Evolutionary conservation across 2,888 invertebrate genomes (phyloP).

Genomic region (Campoplex nolae): DNA sequence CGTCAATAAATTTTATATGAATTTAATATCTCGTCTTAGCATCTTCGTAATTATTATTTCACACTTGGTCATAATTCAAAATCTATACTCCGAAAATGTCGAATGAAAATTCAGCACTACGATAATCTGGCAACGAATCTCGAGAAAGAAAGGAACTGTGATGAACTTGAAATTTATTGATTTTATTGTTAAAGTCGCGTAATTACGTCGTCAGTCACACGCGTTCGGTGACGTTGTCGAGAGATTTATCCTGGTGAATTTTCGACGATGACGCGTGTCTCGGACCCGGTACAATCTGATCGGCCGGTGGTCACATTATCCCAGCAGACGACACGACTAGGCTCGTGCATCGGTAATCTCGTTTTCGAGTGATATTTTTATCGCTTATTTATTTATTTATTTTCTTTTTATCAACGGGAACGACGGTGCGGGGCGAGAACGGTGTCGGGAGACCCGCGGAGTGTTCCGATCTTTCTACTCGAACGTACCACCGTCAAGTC

Average conservation of each 20-base stretch:
- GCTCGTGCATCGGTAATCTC: slow-evolving; percentile 34
- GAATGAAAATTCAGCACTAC: neutral
- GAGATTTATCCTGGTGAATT: neutral
- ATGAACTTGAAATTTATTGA: neutral
- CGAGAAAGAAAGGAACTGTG: neutral
- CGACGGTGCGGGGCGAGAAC: slow-evolving; percentile 37
- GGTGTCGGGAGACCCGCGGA: slow-evolving; percentile 40
- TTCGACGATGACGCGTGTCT: slow-evolving; percentile 44
- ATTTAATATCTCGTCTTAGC: neutral
- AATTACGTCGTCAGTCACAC: slow-evolving; percentile 26
- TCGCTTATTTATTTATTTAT: neutral
- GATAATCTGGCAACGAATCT: neutral
- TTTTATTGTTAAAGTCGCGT: neutral
- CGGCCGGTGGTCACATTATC: slow-evolving; percentile 65
- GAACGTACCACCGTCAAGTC: slow-evolving; percentile 28
- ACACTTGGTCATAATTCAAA: neutral
- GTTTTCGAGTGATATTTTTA: no score
- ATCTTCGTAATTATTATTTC: neutral
- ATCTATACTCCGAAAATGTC: neutral
- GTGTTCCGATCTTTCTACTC: slow-evolving; percentile 30
- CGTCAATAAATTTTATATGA: neutral
- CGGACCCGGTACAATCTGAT: slow-evolving; percentile 57
- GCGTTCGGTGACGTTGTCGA: slow-evolving; percentile 11
- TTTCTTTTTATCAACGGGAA: neutral
- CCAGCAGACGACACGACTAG: slow-evolving; percentile 45